Conservation (phyloP, 2,888 invertebrate species). For the Timema cristinae region DNA sequence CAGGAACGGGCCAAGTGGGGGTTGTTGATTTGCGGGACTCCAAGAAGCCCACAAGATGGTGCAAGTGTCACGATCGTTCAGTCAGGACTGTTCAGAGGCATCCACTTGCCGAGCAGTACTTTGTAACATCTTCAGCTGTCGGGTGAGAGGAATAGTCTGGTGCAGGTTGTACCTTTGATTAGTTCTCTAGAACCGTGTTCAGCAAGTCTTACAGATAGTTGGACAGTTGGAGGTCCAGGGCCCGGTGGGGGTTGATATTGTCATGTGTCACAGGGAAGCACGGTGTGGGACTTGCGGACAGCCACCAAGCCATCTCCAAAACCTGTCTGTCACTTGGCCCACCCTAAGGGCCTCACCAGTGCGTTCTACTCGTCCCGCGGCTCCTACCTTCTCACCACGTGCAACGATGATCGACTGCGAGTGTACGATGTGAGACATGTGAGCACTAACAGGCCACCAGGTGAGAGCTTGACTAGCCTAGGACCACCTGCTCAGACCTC, state of each 20-base stretch:
- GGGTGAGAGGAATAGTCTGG: slow-evolving; percentile 37
- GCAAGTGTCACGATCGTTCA: slow-evolving; percentile 36
- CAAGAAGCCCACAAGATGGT: slow-evolving; percentile 28
- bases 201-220: too few species aligned
- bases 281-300: slow-evolving; percentile 43
- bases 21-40: slow-evolving; percentile 13
- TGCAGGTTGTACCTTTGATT: too few species aligned
- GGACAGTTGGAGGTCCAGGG: too few species aligned
- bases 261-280: slow-evolving; percentile 35
- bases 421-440: slow-evolving; percentile 32
- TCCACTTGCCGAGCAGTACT: slow-evolving; percentile 41
- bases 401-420: slow-evolving; percentile 42
- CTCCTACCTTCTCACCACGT: slow-evolving; percentile 42
- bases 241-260: background rate
- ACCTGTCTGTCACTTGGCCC: slow-evolving; percentile 33
- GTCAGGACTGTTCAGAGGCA: slow-evolving; percentile 43
- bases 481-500: too few species aligned
- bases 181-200: too few species aligned
- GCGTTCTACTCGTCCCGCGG: slow-evolving; percentile 48
- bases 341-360: slow-evolving; percentile 38
- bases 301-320: slow-evolving; percentile 35
- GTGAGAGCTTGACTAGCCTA: background rate
- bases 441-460: slow-evolving; percentile 15
- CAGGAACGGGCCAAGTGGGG: background rate
- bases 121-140: slow-evolving; percentile 42